Evolutionary conservation across 2,797 vertebrate genomes (phyloP).

Genomic region (Natrix natrix): DNA sequence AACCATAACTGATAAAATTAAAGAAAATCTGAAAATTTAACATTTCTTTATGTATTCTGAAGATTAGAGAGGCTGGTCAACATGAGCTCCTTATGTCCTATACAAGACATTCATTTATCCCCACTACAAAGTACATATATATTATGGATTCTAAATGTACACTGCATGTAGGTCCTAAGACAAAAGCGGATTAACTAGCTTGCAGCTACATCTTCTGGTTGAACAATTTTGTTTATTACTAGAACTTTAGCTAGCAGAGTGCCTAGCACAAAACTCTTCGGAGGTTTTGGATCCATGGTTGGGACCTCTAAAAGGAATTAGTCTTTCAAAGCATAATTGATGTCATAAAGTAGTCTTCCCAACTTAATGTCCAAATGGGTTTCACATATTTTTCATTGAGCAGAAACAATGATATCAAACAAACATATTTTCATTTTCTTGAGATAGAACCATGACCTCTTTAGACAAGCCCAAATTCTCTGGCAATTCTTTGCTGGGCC

Average conservation of each 20-base stretch:
- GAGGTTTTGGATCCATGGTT: neutral
- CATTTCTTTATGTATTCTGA: neutral
- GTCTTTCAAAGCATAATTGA: neutral
- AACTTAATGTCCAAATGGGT: neutral
- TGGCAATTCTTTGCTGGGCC: neutral
- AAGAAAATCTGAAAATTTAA: neutral
- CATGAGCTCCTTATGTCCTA: neutral
- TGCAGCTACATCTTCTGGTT: neutral
- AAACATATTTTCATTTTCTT: neutral
- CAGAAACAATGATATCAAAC: neutral
- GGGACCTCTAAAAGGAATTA: neutral
- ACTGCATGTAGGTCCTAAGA: neutral
- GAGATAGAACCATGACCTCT: neutral
- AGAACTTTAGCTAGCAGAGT: neutral
- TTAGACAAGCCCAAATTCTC: neutral
- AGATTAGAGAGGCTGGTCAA: neutral
- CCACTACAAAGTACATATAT: neutral
- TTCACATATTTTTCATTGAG: neutral
- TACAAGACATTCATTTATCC: neutral
- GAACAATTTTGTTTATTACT: neutral
- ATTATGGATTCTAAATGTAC: neutral
- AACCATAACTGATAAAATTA: neutral
- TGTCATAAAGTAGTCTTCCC: neutral
- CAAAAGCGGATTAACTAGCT: neutral
- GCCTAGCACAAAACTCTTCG: neutral